Conservation (phyloP, 2,113 vertebrate species). For the Stegostoma tigrinum region DNA sequence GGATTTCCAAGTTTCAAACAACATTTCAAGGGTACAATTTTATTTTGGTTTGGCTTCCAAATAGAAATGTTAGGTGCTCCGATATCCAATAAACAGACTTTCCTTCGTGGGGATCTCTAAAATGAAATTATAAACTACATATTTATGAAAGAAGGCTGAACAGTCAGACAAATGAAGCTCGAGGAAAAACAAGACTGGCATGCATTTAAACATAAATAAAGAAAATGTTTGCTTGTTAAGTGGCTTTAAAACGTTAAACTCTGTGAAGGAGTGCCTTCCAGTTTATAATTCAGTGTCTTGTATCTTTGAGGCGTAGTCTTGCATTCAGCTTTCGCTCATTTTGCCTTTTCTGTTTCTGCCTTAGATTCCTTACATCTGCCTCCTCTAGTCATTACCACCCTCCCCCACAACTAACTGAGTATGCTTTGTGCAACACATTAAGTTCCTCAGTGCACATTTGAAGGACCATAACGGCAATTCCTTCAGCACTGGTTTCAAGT, state of each 20-base stretch:
- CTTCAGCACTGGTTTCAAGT: conserved; percentile 35
- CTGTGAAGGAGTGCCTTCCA: neutral
- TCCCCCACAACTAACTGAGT: neutral
- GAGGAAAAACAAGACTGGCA: neutral
- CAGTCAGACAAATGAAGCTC: neutral
- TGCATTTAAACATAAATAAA: too few relatives aligned
- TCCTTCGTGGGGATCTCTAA: neutral
- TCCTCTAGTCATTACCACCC: neutral
- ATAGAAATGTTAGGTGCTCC: neutral
- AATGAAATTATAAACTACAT: neutral
- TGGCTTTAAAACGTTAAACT: neutral
- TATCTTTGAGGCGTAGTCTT: neutral
- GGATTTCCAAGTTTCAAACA: neutral
- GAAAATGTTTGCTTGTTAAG: neutral
- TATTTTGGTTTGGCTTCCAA: neutral
- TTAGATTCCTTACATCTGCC: conserved; percentile 23
- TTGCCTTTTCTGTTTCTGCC: neutral
- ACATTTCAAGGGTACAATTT: neutral
- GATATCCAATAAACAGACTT: neutral
- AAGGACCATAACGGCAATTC: conserved; percentile 31
- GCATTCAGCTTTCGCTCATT: neutral
- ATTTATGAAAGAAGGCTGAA: neutral
- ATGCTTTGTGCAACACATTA: conserved; percentile 34
- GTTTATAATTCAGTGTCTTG: neutral
- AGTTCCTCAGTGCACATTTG: conserved; percentile 22